Evolutionary conservation across 2,113 vertebrate species (phyloP), one percentile per base, ranked within the genome.

Genomic region (Dendrocopos noguchii): DNA sequence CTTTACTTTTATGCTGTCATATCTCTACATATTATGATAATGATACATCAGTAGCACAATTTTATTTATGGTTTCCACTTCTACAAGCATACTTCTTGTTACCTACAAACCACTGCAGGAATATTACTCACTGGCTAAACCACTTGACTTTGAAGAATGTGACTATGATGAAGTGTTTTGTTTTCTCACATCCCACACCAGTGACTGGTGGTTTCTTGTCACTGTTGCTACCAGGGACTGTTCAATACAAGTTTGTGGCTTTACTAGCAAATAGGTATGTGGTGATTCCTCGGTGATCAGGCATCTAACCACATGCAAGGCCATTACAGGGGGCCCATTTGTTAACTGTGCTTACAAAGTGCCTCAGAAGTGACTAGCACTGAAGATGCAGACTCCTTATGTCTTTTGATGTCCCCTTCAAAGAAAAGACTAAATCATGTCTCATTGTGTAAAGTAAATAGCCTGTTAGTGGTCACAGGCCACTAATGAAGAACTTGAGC

Each of bases 111-210:
- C 77, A 31, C 87, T 29, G 91, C 85, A 94, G 90, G 82, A 88
- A 31, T 90, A 71, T 92, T 80, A 70, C 66, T 92, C 93, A 42
- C 68, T 50, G 76, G 27, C 65, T 55, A 63, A 91, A 78, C 90
- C 55, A 0, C 84, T 88, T 59, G 73, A 15, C 82, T 95, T 88
- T 91, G 94, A 90, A 90, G 94, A 71, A 64, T 15, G 81, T 33
- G 63, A 12, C 76, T 78, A n/a, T 70, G 88, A 74, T 44, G 84
- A 57, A 87, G 75, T 57, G 65, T 25, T 83, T 75, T 93, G 80
- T 91, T 88, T 84, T 79, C 73, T 93, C 91, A 84, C 92, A 52
- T 93, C 92, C 95, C 75, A 71, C 65, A 8, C 85, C 65, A 10
- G 60, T 47, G 59, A 31, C 85, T 53, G 92, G 73, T 81, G 67